Conservation (phyloP, 2,113 vertebrate genomes). For the Lycocorax pyrrhopterus region DNA sequence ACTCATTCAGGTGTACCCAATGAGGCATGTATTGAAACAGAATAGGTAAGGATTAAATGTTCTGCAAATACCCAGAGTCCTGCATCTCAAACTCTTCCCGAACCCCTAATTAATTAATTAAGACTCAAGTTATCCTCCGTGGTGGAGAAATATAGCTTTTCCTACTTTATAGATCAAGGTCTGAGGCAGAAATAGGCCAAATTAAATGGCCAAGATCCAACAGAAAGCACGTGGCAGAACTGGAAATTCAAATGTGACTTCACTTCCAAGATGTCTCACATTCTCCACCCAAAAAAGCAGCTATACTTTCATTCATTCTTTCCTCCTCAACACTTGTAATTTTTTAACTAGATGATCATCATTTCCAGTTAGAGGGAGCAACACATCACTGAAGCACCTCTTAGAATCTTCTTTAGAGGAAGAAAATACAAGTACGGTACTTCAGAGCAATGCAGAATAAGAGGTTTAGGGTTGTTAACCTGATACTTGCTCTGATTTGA, state of each 20-base stretch:
- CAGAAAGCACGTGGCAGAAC: neutral
- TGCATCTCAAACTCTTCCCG: neutral
- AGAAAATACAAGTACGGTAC: neutral
- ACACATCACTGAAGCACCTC: neutral
- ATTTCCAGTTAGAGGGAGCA: neutral
- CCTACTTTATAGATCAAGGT: neutral
- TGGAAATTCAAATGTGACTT: neutral
- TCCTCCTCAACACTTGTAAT: neutral
- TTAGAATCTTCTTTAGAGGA: neutral
- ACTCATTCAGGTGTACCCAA: neutral
- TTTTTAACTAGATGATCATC: neutral
- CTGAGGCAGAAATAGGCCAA: neutral
- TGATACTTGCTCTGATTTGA: slow-evolving; percentile 20
- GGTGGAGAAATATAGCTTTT: neutral
- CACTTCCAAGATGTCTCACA: neutral
- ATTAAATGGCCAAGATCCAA: neutral
- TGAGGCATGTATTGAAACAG: neutral
- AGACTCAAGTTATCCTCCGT: neutral
- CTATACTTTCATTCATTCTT: neutral
- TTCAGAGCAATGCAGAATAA: slow-evolving; percentile 7
- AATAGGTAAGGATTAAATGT: neutral
- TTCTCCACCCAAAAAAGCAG: neutral
- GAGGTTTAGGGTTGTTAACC: neutral
- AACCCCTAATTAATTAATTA: neutral
- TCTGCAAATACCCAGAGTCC: neutral